These are phyloP conservation scores for Bradypodion pumilum DNA, from an alignment of 2,797 vertebrate genomes.

Conservation along the genomic window DNA sequence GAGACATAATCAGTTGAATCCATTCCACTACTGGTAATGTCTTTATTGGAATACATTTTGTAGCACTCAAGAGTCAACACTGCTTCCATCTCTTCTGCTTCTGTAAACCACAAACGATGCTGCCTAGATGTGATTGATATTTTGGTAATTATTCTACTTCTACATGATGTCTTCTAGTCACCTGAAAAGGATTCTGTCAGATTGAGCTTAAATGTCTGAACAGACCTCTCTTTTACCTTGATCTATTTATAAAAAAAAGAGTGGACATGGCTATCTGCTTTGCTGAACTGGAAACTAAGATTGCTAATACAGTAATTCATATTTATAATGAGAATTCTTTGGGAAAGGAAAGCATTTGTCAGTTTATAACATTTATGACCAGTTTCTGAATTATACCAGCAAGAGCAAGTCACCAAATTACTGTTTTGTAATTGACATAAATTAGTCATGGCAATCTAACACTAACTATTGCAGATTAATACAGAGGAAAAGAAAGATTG, in stretches of 20 bases:
- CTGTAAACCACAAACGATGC: not conserved
- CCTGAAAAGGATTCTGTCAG: not conserved
- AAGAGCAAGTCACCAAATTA: not conserved
- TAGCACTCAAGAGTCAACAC: not conserved
- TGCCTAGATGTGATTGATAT: not conserved
- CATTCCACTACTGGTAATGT: not conserved
- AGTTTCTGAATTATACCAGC: not conserved
- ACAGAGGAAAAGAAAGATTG: not conserved
- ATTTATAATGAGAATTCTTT: constrained; percentile 17
- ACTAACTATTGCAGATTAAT: not conserved
- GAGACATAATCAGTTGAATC: not conserved
- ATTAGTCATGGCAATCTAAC: not conserved
- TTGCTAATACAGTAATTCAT: constrained; percentile 2
- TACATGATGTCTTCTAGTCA: not conserved
- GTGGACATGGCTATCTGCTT: not conserved
- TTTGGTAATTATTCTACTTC: not conserved
- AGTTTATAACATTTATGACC: not conserved
- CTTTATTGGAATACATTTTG: not conserved
- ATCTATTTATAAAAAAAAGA: not conserved
- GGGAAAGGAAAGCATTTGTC: constrained; percentile 24
- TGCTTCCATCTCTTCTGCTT: not conserved
- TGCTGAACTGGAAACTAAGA: not conserved
- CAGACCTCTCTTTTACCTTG: not conserved
- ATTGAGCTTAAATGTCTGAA: not conserved
- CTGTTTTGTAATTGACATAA: not conserved